Evolutionary conservation across 2,888 invertebrate genomes (phyloP).

Genomic region (Clusia tigrina): DNA sequence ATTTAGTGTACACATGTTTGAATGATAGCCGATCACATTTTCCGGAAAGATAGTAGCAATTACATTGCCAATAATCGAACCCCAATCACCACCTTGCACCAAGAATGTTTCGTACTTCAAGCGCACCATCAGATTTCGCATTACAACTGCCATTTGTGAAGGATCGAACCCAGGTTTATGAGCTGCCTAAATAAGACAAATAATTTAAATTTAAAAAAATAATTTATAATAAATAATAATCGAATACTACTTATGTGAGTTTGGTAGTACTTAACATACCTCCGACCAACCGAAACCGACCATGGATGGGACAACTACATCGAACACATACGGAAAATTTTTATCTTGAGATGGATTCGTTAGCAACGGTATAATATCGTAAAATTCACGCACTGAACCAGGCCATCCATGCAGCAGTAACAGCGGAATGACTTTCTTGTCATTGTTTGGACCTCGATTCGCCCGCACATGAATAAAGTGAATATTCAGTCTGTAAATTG

Average conservation of each 20-base stretch:
- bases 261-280: conserved; percentile 53
- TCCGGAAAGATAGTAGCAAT: conserved; percentile 73
- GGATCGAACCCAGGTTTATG: conserved; percentile 56
- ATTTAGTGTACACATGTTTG: conserved; percentile 70
- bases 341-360: conserved; percentile 66
- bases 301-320: conserved; percentile 73
- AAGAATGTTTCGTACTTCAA: conserved; percentile 72
- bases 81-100: conserved; percentile 86
- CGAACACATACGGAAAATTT: conserved; percentile 71
- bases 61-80: conserved; percentile 69
- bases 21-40: conserved; percentile 68
- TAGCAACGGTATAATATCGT: conserved; percentile 75
- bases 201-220: background rate
- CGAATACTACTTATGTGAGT: background rate
- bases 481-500: conserved; percentile 66
- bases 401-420: conserved; percentile 88
- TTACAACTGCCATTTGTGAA: conserved; percentile 67
- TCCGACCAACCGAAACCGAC: conserved; percentile 78
- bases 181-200: conserved; percentile 44
- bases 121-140: conserved; percentile 74
- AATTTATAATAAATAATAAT: too few species aligned
- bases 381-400: conserved; percentile 82
- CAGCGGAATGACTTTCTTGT: conserved; percentile 70
- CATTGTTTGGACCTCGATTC: conserved; percentile 68
- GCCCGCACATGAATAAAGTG: conserved; percentile 74